Conservation (phyloP, 2,888 invertebrate species). For the Eumerus sabulonum region DNA sequence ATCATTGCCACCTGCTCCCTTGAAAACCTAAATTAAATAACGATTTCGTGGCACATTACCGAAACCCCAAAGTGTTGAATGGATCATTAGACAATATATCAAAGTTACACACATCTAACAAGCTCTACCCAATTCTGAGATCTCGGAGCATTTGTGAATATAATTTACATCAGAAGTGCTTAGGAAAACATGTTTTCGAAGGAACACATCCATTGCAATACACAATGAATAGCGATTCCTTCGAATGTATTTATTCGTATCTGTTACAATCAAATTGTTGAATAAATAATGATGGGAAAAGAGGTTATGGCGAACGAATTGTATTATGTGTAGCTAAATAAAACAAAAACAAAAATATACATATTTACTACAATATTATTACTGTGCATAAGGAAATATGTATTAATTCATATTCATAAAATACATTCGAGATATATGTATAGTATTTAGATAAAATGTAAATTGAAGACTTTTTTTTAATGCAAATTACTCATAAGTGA, state of each 20-base stretch:
- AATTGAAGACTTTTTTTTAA: slow-evolving; percentile 63
- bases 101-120: not conserved
- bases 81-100: too few species aligned
- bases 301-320: slow-evolving; percentile 45
- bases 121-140: slow-evolving; percentile 43
- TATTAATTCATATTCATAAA: slow-evolving; percentile 42
- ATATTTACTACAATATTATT: slow-evolving; percentile 7
- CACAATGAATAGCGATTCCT: slow-evolving; percentile 22
- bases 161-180: slow-evolving; percentile 56
- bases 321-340: slow-evolving; percentile 44
- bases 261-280: slow-evolving; percentile 24
- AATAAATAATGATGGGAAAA: slow-evolving; percentile 30
- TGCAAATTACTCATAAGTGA: too few species aligned
- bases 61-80: not conserved
- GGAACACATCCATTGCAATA: slow-evolving; percentile 9
- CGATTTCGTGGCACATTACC: slow-evolving; percentile 47
- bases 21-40: not conserved
- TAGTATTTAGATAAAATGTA: slow-evolving; percentile 64
- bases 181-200: slow-evolving; percentile 12
- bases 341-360: slow-evolving; percentile 14
- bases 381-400: slow-evolving; percentile 29
- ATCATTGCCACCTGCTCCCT: slow-evolving; percentile 11
- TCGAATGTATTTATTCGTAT: slow-evolving; percentile 1
- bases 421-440: slow-evolving; percentile 4
- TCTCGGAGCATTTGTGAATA: slow-evolving; percentile 63